Conservation (phyloP, 2,888 invertebrate genomes). For the Halictus quadricinctus region DNA sequence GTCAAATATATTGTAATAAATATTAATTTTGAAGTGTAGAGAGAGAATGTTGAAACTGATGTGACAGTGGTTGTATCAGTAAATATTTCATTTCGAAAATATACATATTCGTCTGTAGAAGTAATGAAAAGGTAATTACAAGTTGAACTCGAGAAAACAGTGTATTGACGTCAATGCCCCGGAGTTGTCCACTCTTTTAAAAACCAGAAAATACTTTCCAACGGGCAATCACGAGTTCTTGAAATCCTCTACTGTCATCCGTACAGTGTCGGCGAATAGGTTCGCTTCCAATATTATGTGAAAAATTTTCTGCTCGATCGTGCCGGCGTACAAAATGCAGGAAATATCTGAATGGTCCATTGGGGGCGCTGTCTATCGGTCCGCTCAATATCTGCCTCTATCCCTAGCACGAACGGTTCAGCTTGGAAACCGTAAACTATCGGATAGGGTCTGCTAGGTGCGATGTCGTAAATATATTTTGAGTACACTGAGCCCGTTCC, state of each 20-base stretch:
- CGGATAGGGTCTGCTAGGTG: conserved; percentile 1
- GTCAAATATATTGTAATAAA: no score
- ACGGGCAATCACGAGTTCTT: conserved; percentile 16
- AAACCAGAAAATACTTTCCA: not conserved
- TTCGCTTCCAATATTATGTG: conserved; percentile 36
- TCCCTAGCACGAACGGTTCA: conserved; percentile 25
- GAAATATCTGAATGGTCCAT: conserved; percentile 43
- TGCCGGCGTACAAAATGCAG: conserved; percentile 34
- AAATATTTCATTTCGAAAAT: no score
- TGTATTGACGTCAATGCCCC: not conserved
- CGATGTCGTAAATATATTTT: conserved; percentile 20
- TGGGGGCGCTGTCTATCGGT: conserved; percentile 29
- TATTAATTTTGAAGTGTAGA: no score
- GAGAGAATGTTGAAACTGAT: no score
- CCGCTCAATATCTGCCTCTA: conserved; percentile 50
- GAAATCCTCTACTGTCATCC: conserved; percentile 21
- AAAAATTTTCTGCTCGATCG: conserved; percentile 38
- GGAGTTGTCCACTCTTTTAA: not conserved
- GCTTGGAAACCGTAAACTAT: conserved; percentile 22
- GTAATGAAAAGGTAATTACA: not conserved
- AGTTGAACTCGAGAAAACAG: not conserved
- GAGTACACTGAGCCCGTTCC: conserved; percentile 3
- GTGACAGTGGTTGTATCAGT: no score
- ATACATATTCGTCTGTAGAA: no score
- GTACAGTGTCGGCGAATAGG: not conserved